Percentiles rank a stretch among this genome's conserved stretches.
These are phyloP conservation scores for Accipiter cooperii DNA, from an alignment of 2,113 vertebrate genomes.

Conservation along the genomic window DNA sequence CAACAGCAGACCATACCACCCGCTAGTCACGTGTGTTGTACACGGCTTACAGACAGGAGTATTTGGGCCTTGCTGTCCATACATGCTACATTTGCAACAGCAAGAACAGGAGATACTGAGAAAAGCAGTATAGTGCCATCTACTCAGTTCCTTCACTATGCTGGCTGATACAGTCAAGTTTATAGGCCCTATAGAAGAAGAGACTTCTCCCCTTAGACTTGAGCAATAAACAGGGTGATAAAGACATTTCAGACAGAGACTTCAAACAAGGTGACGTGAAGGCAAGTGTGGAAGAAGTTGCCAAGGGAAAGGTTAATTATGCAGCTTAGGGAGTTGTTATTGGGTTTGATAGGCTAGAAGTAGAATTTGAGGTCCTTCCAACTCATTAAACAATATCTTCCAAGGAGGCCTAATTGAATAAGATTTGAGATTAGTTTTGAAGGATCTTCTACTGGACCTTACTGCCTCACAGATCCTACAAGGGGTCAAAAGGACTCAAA, in stretches of 20 bases:
- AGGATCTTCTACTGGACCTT: not conserved
- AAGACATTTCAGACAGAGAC: not conserved
- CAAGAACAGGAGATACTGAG: not conserved
- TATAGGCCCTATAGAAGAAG: not conserved
- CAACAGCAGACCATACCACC: not conserved
- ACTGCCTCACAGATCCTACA: not conserved
- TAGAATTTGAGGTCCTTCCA: slow-evolving; percentile 11
- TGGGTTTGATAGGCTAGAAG: not conserved
- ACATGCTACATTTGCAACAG: not conserved
- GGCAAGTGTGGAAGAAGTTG: not conserved
- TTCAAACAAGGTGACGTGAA: not conserved
- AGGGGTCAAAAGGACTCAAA: not conserved
- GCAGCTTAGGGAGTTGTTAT: not conserved
- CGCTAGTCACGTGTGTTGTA: accelerated
- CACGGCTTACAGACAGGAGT: no score
- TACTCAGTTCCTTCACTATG: not conserved
- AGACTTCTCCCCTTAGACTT: not conserved
- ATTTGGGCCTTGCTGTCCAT: not conserved
- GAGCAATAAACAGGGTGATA: not conserved
- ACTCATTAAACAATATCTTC: slow-evolving; percentile 7
- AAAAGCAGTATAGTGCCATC: not conserved
- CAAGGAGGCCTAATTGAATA: not conserved
- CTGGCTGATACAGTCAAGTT: not conserved
- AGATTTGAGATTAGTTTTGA: slow-evolving; percentile 7
- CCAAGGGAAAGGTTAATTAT: not conserved